Conservation (phyloP, 2,888 invertebrate species). For the Aspidapion aeneum region DNA sequence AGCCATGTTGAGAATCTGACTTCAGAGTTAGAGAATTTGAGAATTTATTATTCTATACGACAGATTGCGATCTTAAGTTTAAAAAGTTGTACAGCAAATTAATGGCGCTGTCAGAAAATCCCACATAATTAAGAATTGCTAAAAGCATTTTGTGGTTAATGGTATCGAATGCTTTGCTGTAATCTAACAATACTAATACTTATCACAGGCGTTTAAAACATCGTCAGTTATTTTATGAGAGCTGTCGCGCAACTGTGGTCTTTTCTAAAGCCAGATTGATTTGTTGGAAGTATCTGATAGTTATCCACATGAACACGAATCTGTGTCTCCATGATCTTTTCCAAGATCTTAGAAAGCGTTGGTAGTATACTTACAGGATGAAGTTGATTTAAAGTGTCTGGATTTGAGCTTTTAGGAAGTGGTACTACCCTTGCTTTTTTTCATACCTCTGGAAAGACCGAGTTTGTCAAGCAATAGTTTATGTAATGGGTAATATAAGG, state of each 20-base stretch:
- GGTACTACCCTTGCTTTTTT: conserved; percentile 3
- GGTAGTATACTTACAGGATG: conserved; percentile 2
- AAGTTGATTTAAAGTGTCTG: neutral
- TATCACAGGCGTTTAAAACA: too few relatives aligned
- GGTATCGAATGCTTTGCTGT: neutral
- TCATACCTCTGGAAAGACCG: conserved; percentile 3
- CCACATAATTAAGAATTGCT: neutral
- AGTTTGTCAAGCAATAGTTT: neutral
- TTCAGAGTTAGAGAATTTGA: too few relatives aligned
- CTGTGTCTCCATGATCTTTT: conserved; percentile 1
- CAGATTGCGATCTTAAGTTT: too few relatives aligned
- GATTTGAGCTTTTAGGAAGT: conserved; percentile 3
- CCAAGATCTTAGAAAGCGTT: neutral
- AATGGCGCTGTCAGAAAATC: neutral
- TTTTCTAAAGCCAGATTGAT: too few relatives aligned
- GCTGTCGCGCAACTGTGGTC: conserved; percentile 2
- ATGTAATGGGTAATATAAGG: conserved; percentile 1
- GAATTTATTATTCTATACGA: too few relatives aligned
- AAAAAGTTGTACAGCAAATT: too few relatives aligned
- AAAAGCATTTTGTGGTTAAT: neutral
- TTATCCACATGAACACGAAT: neutral
- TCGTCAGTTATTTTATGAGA: too few relatives aligned
- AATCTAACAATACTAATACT: neutral
- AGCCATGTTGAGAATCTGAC: too few relatives aligned
- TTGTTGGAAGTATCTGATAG: neutral